These are phyloP conservation scores for Gasterosteus nipponicus DNA, from an alignment of 2,113 vertebrate genomes.

Conservation along the genomic window DNA sequence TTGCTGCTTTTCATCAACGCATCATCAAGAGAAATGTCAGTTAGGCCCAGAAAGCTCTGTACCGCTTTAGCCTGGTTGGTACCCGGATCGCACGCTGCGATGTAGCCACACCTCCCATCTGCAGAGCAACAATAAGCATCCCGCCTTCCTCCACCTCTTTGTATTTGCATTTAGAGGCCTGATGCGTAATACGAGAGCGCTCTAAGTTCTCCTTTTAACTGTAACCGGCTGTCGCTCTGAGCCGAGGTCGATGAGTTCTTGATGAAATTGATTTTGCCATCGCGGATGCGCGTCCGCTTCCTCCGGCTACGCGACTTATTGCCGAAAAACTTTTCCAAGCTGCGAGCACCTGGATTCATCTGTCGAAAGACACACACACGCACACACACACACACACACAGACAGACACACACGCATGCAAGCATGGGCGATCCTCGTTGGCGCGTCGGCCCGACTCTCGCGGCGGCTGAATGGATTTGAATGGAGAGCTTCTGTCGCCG, in stretches of 20 bases:
- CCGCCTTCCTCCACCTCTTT: background rate
- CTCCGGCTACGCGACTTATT: constrained; percentile 55
- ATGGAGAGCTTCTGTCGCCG: constrained; percentile 20
- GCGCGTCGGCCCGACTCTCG: background rate
- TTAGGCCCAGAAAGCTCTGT: background rate
- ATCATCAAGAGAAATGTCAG: background rate
- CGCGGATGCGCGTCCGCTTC: constrained; percentile 49
- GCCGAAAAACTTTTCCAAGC: constrained; percentile 34
- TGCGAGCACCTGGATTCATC: constrained; percentile 59
- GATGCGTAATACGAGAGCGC: background rate
- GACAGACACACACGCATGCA: background rate
- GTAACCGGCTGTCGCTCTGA: constrained; percentile 53
- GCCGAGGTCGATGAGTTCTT: constrained; percentile 60
- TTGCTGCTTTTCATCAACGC: background rate
- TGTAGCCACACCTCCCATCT: background rate
- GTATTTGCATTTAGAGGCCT: constrained; percentile 3
- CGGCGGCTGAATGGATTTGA: constrained; percentile 33
- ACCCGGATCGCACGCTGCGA: background rate
- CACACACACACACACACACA: background rate
- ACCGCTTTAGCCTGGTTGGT: background rate
- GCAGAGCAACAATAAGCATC: background rate
- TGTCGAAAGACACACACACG: constrained; percentile 19
- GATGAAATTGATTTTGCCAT: constrained; percentile 74
- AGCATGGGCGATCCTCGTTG: constrained; percentile 29
- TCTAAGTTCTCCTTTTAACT: constrained; percentile 2